Evolutionary conservation across 2,888 invertebrate genomes (phyloP), one percentile per base, ranked within the genome.

Genomic region (Cheilosia grossa): DNA sequence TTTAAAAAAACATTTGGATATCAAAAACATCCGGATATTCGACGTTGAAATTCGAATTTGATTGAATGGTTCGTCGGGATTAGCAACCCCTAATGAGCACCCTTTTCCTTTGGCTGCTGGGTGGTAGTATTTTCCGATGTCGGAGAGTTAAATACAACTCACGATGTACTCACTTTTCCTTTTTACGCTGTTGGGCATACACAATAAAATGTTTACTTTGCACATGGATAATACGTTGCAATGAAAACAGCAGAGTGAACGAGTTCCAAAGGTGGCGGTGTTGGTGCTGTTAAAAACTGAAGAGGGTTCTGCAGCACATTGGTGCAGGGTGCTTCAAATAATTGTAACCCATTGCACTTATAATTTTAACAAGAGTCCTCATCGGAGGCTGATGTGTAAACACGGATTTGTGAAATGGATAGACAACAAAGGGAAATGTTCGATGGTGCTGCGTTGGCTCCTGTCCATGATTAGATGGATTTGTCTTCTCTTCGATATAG

Each of bases 331-430:
- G 59, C 83, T 80, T 80, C 80, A 81, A 81, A 61, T 77, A 72
- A 85, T 85, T 85, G 85, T 85, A 81, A 85, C 85, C 81, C 85
- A 85, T 85, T 80, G 81, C 85, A 81, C 81, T 85, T 85, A 85
- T 81, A 81, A 85, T 85, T 85, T 67, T 63, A 47, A 85, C 74
- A 67, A 85, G 85, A 85, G 81, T 51, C 33, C 81, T 75, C 72
- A 81, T 80, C 74, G 66, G 75, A 85, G 75, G 85, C 85, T 75
- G 80, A 85, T 81, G 49, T 72, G 75, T 81, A 81, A 81, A 81
- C 81, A 85, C 44, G 70, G 56, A 66, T 72, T 72, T 72, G 44
- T 42, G 19, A 49, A 49, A 58, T 56, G 27, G 64, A 58, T 40
- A 13, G 59, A 70, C 69, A 78, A 73, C 58, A 74, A 74, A 44